Conservation (phyloP, 2,797 vertebrate species). For the Leptodactylus fallax region DNA sequence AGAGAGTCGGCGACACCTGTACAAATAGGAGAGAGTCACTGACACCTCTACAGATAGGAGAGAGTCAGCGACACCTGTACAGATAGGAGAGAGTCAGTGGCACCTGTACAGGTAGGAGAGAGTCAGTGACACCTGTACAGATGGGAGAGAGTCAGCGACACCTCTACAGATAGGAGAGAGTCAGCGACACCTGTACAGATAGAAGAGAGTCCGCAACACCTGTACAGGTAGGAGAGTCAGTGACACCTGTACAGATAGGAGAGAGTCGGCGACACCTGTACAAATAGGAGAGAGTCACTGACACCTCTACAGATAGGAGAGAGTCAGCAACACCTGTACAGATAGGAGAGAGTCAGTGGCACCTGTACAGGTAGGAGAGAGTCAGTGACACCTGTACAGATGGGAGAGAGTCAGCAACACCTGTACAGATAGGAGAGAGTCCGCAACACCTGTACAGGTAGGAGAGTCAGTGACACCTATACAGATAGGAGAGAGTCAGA, state of each 20-base stretch:
- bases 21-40: too few species aligned
- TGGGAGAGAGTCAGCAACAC: neutral
- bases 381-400: neutral
- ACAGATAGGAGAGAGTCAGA: neutral
- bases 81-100: neutral
- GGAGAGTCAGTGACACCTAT: neutral
- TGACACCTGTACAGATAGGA: neutral
- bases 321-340: neutral
- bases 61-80: neutral
- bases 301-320: neutral
- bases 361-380: neutral
- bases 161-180: neutral
- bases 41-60: neutral
- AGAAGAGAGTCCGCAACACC: neutral
- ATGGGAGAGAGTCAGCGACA: neutral
- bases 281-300: neutral
- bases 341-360: neutral
- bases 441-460: too few species aligned
- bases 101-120: neutral
- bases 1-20: too few species aligned
- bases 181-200: neutral
- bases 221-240: neutral
- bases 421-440: neutral
- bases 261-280: too few species aligned
- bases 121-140: neutral